phyloP scores from a whole-genome alignment of 2,888 invertebrate species.

The Piscicola geometra region DNA sequence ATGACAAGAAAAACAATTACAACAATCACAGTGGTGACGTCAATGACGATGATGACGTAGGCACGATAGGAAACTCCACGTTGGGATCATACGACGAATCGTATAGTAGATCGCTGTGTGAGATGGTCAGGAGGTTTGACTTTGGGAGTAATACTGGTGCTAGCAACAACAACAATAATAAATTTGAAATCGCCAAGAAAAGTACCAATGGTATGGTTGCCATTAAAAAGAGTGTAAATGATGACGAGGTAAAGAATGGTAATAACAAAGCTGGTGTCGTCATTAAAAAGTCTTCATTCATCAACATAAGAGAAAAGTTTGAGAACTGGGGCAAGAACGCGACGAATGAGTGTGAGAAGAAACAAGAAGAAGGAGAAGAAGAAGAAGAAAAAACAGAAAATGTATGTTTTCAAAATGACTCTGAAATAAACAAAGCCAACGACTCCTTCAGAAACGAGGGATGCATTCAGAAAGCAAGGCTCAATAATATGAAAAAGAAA shows the following conservation, averaged over 20 bases:
- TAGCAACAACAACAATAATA: too few species aligned
- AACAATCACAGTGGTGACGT: background rate
- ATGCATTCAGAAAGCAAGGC: too few species aligned
- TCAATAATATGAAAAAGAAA: too few species aligned
- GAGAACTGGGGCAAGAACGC: background rate
- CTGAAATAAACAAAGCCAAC: background rate
- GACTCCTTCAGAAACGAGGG: background rate
- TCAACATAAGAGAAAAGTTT: background rate
- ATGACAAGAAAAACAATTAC: background rate
- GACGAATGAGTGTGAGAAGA: too few species aligned
- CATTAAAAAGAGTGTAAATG: background rate
- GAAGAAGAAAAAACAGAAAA: conserved; percentile 3
- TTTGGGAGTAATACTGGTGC: too few species aligned
- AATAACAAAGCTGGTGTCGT: background rate
- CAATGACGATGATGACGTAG: background rate
- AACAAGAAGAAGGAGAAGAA: too few species aligned
- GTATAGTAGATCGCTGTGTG: background rate
- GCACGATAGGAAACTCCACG: background rate
- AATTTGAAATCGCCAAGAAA: too few species aligned
- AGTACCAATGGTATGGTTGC: background rate
- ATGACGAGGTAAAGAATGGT: background rate
- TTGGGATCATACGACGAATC: conserved; percentile 8
- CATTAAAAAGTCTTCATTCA: background rate
- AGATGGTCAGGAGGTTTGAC: background rate
- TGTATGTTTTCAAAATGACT: background rate